phyloP scores from a whole-genome alignment of 2,888 invertebrate genomes.

The Cotesia congregata region DNA sequence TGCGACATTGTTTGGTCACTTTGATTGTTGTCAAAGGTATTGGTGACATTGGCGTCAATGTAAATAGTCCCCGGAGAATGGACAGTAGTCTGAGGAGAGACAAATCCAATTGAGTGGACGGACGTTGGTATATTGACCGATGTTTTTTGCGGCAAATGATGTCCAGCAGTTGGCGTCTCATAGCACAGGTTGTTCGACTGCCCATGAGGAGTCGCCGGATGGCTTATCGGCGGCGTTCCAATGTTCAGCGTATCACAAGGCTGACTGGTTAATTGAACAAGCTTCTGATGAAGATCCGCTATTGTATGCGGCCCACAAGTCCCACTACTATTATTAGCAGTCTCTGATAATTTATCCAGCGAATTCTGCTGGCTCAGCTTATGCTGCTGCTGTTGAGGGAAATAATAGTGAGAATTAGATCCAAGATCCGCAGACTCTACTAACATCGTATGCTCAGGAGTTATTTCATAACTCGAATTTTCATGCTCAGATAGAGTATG shows the following conservation, averaged over 20 bases:
- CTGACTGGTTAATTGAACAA: constrained; percentile 73
- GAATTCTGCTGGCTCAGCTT: constrained; percentile 68
- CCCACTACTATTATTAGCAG: constrained; percentile 37
- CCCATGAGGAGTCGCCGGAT: constrained; percentile 78
- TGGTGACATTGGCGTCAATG: constrained; percentile 28
- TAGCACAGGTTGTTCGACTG: constrained; percentile 70
- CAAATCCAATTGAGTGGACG: constrained; percentile 63
- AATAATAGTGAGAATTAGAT: constrained; percentile 55
- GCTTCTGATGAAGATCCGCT: constrained; percentile 75
- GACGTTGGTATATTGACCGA: constrained; percentile 66
- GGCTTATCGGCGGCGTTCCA: constrained; percentile 72
- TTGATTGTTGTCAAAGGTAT: constrained; percentile 28
- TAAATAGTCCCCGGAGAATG: constrained; percentile 52
- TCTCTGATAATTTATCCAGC: constrained; percentile 61
- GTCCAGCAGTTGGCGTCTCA: constrained; percentile 76
- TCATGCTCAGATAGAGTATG: constrained; percentile 64
- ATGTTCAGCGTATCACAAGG: constrained; percentile 68
- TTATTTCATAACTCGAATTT: constrained; percentile 65
- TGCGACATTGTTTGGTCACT: neutral
- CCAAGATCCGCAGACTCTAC: constrained; percentile 60
- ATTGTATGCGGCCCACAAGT: constrained; percentile 70
- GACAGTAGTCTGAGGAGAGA: constrained; percentile 70
- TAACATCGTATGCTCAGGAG: constrained; percentile 65
- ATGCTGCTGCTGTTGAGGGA: constrained; percentile 57
- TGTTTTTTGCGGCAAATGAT: constrained; percentile 80